A percentile compares a stretch with the other conserved stretches of the same genome.
Evolutionary conservation across 2,888 invertebrate genomes (phyloP).

Genomic region (Leptinotarsa tumamoca): DNA sequence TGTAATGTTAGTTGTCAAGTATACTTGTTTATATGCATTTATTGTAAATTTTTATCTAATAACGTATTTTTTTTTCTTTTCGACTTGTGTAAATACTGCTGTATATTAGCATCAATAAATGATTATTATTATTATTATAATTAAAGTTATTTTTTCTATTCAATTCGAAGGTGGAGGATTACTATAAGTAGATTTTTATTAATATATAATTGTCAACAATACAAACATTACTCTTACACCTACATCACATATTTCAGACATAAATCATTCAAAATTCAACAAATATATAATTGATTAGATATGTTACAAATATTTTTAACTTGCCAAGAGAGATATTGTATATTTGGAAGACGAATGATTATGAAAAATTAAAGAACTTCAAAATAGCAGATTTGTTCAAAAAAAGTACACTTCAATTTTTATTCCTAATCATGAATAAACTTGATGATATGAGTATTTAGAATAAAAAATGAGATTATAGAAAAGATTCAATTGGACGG

Average conservation of each 20-base stretch:
- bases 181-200: slow-evolving; percentile 28
- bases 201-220: slow-evolving; percentile 37
- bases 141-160: too few relatives aligned
- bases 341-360: slow-evolving; percentile 24
- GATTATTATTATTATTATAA: too few relatives aligned
- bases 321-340: slow-evolving; percentile 5
- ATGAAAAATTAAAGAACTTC: not conserved
- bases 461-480: slow-evolving; percentile 9
- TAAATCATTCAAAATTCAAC: slow-evolving; percentile 32
- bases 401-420: not conserved
- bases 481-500: slow-evolving; percentile 9
- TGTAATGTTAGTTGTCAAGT: too few relatives aligned
- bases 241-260: slow-evolving; percentile 39
- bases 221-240: slow-evolving; percentile 32
- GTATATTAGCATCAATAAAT: too few relatives aligned
- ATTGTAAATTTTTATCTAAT: too few relatives aligned
- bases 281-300: slow-evolving; percentile 20
- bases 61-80: too few relatives aligned
- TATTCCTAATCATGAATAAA: not conserved
- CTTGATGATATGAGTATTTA: slow-evolving; percentile 1
- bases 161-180: not conserved
- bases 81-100: too few relatives aligned
- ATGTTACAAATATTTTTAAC: slow-evolving; percentile 24
- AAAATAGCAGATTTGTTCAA: not conserved
- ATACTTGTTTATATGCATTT: too few relatives aligned